Base-by-base conservation (phyloP, 1,140 invertebrate genomes). In the Neoseiulus cucumeris region DNA sequence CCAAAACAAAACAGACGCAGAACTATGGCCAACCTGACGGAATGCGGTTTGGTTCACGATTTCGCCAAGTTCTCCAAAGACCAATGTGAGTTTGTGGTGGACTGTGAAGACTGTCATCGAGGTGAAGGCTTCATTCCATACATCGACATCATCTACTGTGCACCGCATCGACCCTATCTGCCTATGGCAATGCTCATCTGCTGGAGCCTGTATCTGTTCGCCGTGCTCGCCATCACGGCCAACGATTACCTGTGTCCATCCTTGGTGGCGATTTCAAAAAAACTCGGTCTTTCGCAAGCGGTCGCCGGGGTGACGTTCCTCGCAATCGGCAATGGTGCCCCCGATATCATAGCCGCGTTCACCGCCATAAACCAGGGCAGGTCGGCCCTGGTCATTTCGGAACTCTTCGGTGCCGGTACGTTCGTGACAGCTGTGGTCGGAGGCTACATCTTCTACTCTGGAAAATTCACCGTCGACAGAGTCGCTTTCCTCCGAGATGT, bases 231-330 rank as follows among this genome's bases (percentile, higher is more conserved):
- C 14, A 33, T 59, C 51, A 59, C 51, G 2, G 51, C 51, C 17
- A 59, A 59, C 51, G 51, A 59, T 25, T 59, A 20, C 33, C 51
- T 59, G 1, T 59, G 51, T 25, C 51, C 51, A 1, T 59, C 51
- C 22, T 25, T 59, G 17, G 51, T 59, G 22, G 51, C 51, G 6
- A 59, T 59, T 59, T 59, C 51, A 17, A 59, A 59, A 20, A 59
- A 59, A 33, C 51, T 59, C 22, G 51, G 22, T 9, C 33, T 59
- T 2, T 59, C 51, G 22, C 51, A 59, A 25, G 51, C 51, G 4
- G 51, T 59, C 12, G 51, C 51, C 51, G 51, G 51, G 2, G 51
- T 59, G 22, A 59, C 51, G 51, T 59, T 59, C 22, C 51, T 59
- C 22, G 51, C 51, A 17, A 59, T 59, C 33, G 51, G 51, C 22